These are phyloP conservation scores for Scopus umbretta DNA, from an alignment of 2,113 vertebrate genomes.

Conservation along the genomic window DNA sequence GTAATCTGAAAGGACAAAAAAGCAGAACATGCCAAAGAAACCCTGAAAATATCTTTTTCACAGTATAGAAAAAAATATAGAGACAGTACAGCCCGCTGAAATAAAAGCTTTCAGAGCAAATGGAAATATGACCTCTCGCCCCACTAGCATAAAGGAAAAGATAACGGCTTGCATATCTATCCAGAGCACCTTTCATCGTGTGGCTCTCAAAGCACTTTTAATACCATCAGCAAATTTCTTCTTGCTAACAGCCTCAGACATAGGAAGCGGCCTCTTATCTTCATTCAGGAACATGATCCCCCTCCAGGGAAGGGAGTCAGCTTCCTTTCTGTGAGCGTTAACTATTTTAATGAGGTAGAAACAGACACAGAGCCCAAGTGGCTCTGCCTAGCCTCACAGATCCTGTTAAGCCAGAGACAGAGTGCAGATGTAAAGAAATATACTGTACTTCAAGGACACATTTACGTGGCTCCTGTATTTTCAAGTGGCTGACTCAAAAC, in stretches of 20 bases:
- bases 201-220: background rate
- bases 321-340: background rate
- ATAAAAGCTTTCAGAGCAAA: background rate
- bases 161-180: background rate
- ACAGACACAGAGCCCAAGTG: background rate
- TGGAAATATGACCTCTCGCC: background rate
- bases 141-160: background rate
- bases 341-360: background rate
- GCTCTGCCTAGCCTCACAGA: background rate
- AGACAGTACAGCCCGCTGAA: background rate
- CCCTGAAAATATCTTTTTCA: background rate
- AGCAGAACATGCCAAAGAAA: background rate
- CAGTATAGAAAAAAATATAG: background rate
- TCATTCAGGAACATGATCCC: background rate
- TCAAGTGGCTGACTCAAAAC: background rate
- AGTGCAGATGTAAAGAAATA: background rate
- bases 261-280: background rate
- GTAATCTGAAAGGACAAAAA: background rate
- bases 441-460: background rate
- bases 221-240: background rate
- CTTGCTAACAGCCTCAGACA: background rate
- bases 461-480: background rate
- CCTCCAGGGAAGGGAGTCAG: background rate
- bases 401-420: background rate
- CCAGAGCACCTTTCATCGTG: background rate